Evolutionary conservation across 2,888 invertebrate genomes (phyloP).

Genomic region (Drosophila formosana): DNA sequence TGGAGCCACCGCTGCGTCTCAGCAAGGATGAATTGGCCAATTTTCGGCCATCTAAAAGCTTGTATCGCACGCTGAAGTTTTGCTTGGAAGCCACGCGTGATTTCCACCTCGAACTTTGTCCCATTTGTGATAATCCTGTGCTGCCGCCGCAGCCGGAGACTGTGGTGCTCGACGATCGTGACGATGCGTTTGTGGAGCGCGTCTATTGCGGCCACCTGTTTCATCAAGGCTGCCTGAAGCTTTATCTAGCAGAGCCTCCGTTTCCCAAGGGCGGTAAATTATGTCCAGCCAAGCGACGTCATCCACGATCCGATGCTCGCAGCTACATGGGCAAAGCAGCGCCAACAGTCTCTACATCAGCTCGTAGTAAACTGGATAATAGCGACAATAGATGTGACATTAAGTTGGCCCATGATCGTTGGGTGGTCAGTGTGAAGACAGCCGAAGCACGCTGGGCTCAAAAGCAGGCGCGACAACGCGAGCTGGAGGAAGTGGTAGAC

Average conservation of each 20-base stretch:
- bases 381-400: conserved; percentile 86
- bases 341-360: conserved; percentile 1
- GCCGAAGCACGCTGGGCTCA: conserved; percentile 92
- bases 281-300: conserved; percentile 86
- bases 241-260: conserved; percentile 90
- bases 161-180: conserved; percentile 87
- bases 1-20: conserved; percentile 88
- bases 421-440: conserved; percentile 89
- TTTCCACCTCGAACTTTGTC: conserved; percentile 88
- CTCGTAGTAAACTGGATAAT: conserved; percentile 15
- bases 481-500: conserved; percentile 91
- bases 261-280: conserved; percentile 90
- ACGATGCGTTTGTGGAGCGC: conserved; percentile 88
- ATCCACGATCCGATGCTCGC: conserved; percentile 83
- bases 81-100: conserved; percentile 88
- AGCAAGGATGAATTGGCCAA: conserved; percentile 85
- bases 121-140: conserved; percentile 87
- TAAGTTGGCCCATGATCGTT: conserved; percentile 90
- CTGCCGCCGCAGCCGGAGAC: conserved; percentile 87
- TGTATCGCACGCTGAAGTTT: conserved; percentile 87
- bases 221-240: conserved; percentile 89
- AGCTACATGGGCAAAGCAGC: conserved; percentile 81
- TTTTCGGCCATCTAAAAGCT: conserved; percentile 88
- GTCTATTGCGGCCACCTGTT: conserved; percentile 91
- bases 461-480: conserved; percentile 90